Base-by-base conservation (phyloP, 2,888 invertebrate genomes). In the Melieria omissa region DNA sequence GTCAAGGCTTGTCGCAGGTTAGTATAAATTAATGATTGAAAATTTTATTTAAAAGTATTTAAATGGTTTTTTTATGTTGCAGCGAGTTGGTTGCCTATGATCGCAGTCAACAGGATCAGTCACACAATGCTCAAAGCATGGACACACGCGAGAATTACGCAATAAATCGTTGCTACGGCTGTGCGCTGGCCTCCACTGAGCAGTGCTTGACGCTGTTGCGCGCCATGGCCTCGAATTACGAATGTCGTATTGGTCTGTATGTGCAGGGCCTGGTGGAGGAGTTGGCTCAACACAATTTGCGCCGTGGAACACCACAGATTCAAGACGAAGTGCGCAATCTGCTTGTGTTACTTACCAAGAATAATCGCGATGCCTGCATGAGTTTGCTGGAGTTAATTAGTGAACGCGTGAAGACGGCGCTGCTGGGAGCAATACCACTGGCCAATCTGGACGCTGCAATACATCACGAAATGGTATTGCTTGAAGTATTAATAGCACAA, bases 31-130 rank as follows among this genome's bases (percentile, higher is more conserved):
- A 6, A 61, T 5, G 14, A 16, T 42, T 7, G 29, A 55, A 55
- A 3, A n/a, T 9, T 7, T 47, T 45, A 44, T 58, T 44, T 45
- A 44, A 5, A 41, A 58, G 41, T 47, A 10, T 45, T 14, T 9
- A 29, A 45, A 60, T 44, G 1, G 8, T 14, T 41, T 29, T 29
- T 29, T 29, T 29, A 29, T 29, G 29, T 29, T 29, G 16, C 49
- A 90, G 95, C 80, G 97, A 98, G 85, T 88, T 98, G 55, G 95
- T 98, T 7, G 93, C 96, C 0, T 98, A 96, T 83, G 98, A 98
- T 86, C 90, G 95, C 65, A 92, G 92, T 55, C 95, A 95, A 82
- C 82, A 83, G 78, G 95, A 86, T 76, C 84, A 84, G 52, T 77
- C 80, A 1, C 78, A 76, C 41, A 78, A 79, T 8, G 78, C 78